Conservation (phyloP, 1,140 invertebrate species). For the Adelges cooleyi region DNA sequence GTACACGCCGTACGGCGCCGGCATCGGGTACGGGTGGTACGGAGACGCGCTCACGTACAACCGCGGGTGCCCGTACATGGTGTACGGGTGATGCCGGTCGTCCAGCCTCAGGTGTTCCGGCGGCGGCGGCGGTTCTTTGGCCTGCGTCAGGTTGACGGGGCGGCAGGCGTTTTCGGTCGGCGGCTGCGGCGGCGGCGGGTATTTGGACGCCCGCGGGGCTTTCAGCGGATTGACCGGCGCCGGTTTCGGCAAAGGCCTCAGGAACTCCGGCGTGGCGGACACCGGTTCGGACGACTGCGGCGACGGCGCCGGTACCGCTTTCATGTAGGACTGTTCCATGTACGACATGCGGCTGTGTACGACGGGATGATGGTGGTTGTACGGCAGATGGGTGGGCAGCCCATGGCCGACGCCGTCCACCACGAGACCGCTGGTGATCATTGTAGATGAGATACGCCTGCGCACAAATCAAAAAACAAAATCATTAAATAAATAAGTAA, state of each 20-base stretch:
- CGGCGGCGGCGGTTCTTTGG: background rate
- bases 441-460: background rate
- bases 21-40: slow-evolving; percentile 2
- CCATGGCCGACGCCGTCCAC: slow-evolving; percentile 26
- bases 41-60: background rate
- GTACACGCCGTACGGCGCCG: background rate
- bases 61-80: background rate
- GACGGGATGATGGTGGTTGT: slow-evolving; percentile 8
- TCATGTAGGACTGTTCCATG: slow-evolving; percentile 7
- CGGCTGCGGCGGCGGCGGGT: background rate
- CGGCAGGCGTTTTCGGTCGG: background rate
- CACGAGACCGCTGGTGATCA: slow-evolving; percentile 27
- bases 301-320: background rate
- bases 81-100: background rate
- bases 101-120: background rate
- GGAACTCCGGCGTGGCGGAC: slow-evolving; percentile 7
- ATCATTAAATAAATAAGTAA: too few species aligned
- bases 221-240: background rate
- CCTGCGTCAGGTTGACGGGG: slow-evolving; percentile 8
- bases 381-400: slow-evolving; percentile 10
- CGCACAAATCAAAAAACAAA: too few species aligned
- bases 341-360: slow-evolving; percentile 20
- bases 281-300: background rate
- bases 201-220: background rate
- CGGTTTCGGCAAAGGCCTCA: slow-evolving; percentile 26